phyloP scores from a whole-genome alignment of 2,888 invertebrate species.

The Tigriopus californicus region DNA sequence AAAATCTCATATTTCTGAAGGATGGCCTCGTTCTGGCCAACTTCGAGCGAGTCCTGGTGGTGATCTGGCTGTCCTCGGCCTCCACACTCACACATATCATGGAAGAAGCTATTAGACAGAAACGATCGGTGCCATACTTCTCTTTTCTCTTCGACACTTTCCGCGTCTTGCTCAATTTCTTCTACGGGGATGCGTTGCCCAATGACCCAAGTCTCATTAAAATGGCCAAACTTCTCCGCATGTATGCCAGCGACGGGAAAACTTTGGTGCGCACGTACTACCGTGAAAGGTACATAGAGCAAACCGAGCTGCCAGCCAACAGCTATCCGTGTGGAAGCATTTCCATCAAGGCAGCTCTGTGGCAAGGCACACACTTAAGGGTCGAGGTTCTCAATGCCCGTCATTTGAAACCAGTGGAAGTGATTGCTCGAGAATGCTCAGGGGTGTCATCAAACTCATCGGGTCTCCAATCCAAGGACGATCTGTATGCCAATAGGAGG shows the following conservation, averaged over 20 bases:
- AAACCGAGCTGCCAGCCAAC: not conserved
- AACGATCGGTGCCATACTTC: not conserved
- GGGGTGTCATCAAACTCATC: no score
- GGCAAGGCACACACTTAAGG: constrained; percentile 32
- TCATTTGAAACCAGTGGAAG: constrained; percentile 61
- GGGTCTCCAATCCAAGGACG: no score
- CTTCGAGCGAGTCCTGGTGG: not conserved
- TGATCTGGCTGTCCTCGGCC: constrained; percentile 3
- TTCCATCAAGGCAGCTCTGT: not conserved
- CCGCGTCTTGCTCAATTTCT: constrained; percentile 58
- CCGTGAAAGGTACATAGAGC: constrained; percentile 36
- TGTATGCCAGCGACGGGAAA: constrained; percentile 32
- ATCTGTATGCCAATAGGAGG: no score
- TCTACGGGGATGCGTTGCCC: constrained; percentile 47
- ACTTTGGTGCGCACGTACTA: constrained; percentile 47
- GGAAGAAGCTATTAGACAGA: not conserved
- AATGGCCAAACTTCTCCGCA: constrained; percentile 35
- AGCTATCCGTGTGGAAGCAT: not conserved
- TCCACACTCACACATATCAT: constrained; percentile 28
- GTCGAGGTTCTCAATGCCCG: constrained; percentile 76
- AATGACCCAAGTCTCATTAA: constrained; percentile 30
- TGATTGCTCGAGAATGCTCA: no score
- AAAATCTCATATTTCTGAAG: constrained; percentile 8
- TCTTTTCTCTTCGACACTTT: not conserved
- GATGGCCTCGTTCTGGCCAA: not conserved